These are phyloP conservation scores for Eueides isabella DNA, from an alignment of 1,140 invertebrate species.

Conservation along the genomic window DNA sequence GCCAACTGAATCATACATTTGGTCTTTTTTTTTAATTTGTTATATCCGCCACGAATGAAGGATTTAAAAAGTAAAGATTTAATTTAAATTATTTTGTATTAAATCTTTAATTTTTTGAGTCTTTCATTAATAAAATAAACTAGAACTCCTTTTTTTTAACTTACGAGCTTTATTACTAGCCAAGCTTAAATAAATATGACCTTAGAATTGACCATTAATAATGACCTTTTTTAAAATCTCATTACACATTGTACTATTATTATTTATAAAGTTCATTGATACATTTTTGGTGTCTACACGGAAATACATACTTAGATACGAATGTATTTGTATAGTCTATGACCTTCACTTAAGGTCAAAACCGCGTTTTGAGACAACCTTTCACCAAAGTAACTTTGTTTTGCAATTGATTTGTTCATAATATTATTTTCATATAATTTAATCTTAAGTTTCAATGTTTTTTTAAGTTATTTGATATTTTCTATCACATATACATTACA, in stretches of 20 bases:
- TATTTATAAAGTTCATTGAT: slow-evolving; percentile 35
- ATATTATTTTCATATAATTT: not conserved
- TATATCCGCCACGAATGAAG: too few species aligned
- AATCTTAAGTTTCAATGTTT: not conserved
- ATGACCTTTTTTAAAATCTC: slow-evolving; percentile 6
- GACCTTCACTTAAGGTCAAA: slow-evolving; percentile 45
- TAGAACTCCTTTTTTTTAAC: too few species aligned
- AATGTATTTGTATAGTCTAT: not conserved
- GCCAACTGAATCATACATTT: too few species aligned
- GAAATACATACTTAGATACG: slow-evolving; percentile 29
- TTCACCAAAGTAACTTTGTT: slow-evolving; percentile 38
- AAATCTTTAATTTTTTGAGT: too few species aligned
- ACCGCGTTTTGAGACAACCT: slow-evolving; percentile 38
- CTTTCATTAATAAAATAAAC: too few species aligned
- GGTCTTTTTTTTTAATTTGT: too few species aligned
- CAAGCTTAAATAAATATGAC: not conserved
- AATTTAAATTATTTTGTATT: too few species aligned
- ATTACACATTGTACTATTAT: not conserved
- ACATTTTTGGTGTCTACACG: slow-evolving; percentile 36
- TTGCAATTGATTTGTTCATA: not conserved
- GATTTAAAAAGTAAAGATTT: too few species aligned
- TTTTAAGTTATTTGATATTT: not conserved
- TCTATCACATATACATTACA: not conserved
- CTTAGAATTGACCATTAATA: not conserved
- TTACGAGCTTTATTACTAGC: not conserved